phyloP scores from a whole-genome alignment of 2,888 invertebrate species.

The Phalera bucephala region DNA sequence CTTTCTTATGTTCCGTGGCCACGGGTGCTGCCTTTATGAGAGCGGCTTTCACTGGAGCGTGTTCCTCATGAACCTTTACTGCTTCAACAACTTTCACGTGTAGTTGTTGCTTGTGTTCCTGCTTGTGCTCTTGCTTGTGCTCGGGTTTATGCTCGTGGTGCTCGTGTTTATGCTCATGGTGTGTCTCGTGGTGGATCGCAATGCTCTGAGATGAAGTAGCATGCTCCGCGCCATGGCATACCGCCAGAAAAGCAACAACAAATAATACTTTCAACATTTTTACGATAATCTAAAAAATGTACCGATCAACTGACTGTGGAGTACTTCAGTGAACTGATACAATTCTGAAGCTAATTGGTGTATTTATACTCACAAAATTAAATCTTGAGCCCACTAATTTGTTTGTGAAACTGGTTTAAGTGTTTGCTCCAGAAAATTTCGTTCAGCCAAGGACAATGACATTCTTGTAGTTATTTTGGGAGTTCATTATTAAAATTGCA shows the following conservation, averaged over 20 bases:
- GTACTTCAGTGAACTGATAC: not conserved
- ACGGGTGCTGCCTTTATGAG: not conserved
- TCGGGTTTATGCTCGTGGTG: not conserved
- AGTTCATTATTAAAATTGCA: not conserved
- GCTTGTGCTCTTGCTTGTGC: not conserved
- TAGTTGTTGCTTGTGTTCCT: not conserved
- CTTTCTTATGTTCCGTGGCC: too few species aligned
- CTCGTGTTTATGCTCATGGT: not conserved
- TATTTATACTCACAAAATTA: slow-evolving; percentile 1
- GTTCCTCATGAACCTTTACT: not conserved
- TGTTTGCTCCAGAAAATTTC: not conserved
- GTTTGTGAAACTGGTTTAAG: too few species aligned
- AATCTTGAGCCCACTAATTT: not conserved
- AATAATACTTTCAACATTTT: not conserved
- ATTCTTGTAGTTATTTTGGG: not conserved
- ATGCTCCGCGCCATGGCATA: not conserved
- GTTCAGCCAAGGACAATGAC: not conserved
- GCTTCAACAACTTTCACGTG: not conserved
- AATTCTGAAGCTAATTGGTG: not conserved
- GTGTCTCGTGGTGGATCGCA: not conserved
- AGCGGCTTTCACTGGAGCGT: not conserved
- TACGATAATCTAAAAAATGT: not conserved
- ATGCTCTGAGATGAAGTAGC: slow-evolving; percentile 1
- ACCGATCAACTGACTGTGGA: not conserved
- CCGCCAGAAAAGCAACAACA: not conserved